A percentile compares a stretch with the other conserved stretches of the same genome.
Conservation (phyloP, 2,113 vertebrate species). For the Barbus barbus region DNA sequence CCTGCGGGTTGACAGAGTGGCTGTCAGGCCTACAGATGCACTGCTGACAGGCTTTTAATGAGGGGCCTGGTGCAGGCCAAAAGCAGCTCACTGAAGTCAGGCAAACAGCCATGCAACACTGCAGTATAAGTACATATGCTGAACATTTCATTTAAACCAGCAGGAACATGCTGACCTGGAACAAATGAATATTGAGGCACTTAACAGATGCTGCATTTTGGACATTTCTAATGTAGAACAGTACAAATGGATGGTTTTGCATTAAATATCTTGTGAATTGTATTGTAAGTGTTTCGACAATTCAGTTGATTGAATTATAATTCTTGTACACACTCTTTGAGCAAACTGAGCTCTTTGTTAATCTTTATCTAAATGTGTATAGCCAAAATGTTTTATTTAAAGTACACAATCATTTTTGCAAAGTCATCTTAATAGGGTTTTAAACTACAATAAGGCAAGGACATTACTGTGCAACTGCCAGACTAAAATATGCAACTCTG, state of each 20-base stretch:
- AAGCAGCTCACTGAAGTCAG: slow-evolving; percentile 42
- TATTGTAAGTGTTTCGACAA: neutral
- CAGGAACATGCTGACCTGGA: neutral
- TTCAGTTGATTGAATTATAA: neutral
- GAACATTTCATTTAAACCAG: neutral
- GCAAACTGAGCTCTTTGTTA: neutral
- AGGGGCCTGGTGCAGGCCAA: slow-evolving; percentile 61
- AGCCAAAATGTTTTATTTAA: neutral
- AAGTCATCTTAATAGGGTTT: slow-evolving; percentile 4
- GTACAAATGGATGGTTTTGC: neutral
- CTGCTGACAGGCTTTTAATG: slow-evolving; percentile 69
- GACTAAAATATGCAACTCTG: slow-evolving; percentile 14
- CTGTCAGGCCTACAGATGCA: slow-evolving; percentile 68
- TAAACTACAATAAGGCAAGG: neutral
- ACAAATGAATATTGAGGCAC: neutral
- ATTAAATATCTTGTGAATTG: neutral
- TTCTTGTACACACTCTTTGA: neutral
- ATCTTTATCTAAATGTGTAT: neutral
- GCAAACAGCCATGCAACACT: slow-evolving; percentile 7
- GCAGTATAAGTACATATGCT: neutral
- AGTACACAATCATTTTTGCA: neutral
- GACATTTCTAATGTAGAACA: neutral
- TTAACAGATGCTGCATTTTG: neutral
- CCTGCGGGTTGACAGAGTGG: slow-evolving; percentile 62
- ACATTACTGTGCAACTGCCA: neutral